A percentile compares a stretch with the other conserved stretches of the same genome.
Evolutionary conservation across 2,113 vertebrate species (phyloP).

Genomic region (Parotia lawesii): DNA sequence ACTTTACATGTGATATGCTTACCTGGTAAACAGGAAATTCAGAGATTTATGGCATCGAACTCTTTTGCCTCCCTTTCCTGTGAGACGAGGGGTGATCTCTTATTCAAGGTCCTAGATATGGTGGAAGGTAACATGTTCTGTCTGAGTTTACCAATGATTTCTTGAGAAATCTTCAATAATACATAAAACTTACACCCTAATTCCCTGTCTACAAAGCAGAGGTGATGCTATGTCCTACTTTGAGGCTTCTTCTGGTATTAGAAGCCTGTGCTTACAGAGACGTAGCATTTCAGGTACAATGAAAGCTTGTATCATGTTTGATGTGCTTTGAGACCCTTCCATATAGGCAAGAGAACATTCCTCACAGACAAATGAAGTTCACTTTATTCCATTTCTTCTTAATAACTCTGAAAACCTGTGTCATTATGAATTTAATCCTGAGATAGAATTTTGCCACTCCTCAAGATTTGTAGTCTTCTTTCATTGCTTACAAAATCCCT

Average conservation of each 20-base stretch:
- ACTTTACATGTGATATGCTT: background rate
- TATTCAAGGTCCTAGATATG: background rate
- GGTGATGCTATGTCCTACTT: background rate
- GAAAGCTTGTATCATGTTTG: background rate
- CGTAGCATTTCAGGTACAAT: rapidly evolving
- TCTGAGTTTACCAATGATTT: background rate
- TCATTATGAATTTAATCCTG: background rate
- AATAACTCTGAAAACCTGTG: background rate
- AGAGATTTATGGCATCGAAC: background rate
- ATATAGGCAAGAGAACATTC: background rate
- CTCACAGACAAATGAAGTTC: background rate
- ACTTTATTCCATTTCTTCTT: background rate
- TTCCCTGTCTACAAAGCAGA: background rate
- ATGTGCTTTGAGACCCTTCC: background rate
- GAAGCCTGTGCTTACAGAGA: background rate
- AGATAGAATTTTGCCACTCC: background rate
- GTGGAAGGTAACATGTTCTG: rapidly evolving
- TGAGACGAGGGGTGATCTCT: background rate
- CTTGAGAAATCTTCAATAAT: background rate
- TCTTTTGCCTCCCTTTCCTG: background rate
- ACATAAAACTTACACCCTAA: background rate
- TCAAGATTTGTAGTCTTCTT: background rate
- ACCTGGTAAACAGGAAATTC: background rate
- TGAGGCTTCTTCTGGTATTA: background rate
- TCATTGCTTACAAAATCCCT: background rate